Evolutionary conservation across 1,140 invertebrate species (phyloP).

Genomic region (Oscheius sp.): DNA sequence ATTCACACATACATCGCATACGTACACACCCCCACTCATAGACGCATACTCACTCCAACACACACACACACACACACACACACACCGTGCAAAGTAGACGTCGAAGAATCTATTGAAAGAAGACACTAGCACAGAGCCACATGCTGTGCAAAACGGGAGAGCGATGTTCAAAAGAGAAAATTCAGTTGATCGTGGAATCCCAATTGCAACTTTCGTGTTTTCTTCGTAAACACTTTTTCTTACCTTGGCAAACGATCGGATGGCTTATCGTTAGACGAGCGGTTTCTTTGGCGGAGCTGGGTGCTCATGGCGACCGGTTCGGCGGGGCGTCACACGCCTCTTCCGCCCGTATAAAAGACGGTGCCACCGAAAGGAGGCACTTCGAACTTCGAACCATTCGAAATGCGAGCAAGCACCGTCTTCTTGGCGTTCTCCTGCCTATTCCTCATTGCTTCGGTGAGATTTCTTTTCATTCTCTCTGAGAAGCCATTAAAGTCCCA

Average conservation of each 20-base stretch:
- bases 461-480: neutral
- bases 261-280: too few relatives aligned
- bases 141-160: too few relatives aligned
- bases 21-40: too few relatives aligned
- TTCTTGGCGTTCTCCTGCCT: conserved; percentile 3
- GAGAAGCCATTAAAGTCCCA: neutral
- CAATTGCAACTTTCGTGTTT: neutral
- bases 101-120: too few relatives aligned
- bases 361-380: neutral
- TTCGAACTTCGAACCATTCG: neutral
- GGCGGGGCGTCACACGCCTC: neutral
- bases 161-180: too few relatives aligned
- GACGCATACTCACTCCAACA: too few relatives aligned
- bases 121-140: too few relatives aligned
- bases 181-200: neutral
- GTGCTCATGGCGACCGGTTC: neutral
- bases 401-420: neutral
- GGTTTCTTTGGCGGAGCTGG: neutral
- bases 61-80: too few relatives aligned
- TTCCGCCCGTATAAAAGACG: neutral
- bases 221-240: neutral
- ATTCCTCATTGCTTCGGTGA: conserved; percentile 13
- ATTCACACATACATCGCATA: too few relatives aligned
- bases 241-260: neutral
- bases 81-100: too few relatives aligned